phyloP scores from a whole-genome alignment of 30 jellyfish, hydroid and myxozoan genomes.

The Pseudorhiza aurosa region DNA sequence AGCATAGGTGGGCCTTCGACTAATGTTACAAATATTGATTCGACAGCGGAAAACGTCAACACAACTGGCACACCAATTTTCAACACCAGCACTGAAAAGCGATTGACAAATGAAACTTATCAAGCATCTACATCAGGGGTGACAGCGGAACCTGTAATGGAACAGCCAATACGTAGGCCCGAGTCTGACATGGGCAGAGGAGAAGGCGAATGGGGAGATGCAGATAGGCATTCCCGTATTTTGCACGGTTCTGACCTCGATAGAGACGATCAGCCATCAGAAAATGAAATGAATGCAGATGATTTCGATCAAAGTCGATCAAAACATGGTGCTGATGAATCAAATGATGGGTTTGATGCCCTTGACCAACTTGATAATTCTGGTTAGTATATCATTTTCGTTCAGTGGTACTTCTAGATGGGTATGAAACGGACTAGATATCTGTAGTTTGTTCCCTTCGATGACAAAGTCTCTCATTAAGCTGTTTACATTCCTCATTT shows the following conservation, averaged over 20 bases:
- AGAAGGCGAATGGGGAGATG: too few relatives aligned
- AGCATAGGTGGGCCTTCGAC: not conserved
- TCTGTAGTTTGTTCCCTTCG: too few relatives aligned
- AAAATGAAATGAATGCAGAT: not conserved
- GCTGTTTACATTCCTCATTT: too few relatives aligned
- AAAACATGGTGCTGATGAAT: not conserved
- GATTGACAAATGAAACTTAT: not conserved
- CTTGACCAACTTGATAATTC: slow-evolving; percentile 10
- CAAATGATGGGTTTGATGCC: not conserved
- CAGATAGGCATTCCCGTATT: too few relatives aligned
- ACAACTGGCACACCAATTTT: not conserved
- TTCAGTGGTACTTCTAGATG: not conserved
- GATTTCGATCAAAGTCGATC: not conserved
- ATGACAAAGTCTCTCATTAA: too few relatives aligned
- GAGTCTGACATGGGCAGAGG: too few relatives aligned
- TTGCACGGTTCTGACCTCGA: too few relatives aligned
- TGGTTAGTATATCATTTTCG: not conserved
- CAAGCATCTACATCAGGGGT: too few relatives aligned
- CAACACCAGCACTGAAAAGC: not conserved
- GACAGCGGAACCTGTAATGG: too few relatives aligned
- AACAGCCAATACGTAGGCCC: too few relatives aligned
- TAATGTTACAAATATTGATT: not conserved
- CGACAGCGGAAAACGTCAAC: not conserved
- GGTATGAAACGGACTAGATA: too few relatives aligned
- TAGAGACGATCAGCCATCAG: not conserved